A percentile compares a stretch with the other conserved stretches of the same genome.
phyloP scores from a whole-genome alignment of 53 echinoderm and acorn worm genomes.

The Echinarachnius parma region DNA sequence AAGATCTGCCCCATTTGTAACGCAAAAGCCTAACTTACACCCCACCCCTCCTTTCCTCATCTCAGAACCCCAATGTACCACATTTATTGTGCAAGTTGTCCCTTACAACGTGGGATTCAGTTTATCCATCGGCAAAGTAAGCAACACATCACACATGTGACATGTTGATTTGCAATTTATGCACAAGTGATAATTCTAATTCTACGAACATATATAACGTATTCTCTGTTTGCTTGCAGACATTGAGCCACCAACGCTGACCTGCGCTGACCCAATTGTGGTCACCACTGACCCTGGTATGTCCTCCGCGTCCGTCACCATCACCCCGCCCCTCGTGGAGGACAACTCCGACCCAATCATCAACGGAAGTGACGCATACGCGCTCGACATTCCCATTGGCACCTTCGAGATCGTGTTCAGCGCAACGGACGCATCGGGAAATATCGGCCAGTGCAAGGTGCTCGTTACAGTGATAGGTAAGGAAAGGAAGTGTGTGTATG shows the following conservation, averaged over 20 bases:
- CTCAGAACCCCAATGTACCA: too few species aligned
- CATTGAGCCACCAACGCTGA: conserved; percentile 24
- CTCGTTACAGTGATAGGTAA: conserved; percentile 39
- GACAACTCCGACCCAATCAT: conserved; percentile 28
- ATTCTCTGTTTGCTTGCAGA: conserved; percentile 9
- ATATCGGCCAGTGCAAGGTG: conserved; percentile 16
- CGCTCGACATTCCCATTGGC: conserved; percentile 4
- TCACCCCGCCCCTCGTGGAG: conserved; percentile 25
- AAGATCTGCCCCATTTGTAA: too few species aligned
- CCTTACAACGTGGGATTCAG: too few species aligned
- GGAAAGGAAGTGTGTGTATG: not conserved
- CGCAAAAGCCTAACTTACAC: too few species aligned
- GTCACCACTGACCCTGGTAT: conserved; percentile 32
- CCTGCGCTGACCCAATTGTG: conserved; percentile 6
- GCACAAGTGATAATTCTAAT: too few species aligned
- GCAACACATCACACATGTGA: too few species aligned
- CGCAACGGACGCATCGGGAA: conserved; percentile 37
- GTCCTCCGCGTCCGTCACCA: conserved; percentile 8
- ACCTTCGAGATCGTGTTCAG: conserved; percentile 21
- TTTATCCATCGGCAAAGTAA: not conserved
- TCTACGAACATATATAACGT: too few species aligned
- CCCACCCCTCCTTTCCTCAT: too few species aligned
- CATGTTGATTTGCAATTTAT: too few species aligned
- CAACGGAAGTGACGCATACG: conserved; percentile 12
- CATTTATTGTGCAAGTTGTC: too few species aligned